Conservation (phyloP, 2,797 vertebrate species). For the Alosa sapidissima region DNA sequence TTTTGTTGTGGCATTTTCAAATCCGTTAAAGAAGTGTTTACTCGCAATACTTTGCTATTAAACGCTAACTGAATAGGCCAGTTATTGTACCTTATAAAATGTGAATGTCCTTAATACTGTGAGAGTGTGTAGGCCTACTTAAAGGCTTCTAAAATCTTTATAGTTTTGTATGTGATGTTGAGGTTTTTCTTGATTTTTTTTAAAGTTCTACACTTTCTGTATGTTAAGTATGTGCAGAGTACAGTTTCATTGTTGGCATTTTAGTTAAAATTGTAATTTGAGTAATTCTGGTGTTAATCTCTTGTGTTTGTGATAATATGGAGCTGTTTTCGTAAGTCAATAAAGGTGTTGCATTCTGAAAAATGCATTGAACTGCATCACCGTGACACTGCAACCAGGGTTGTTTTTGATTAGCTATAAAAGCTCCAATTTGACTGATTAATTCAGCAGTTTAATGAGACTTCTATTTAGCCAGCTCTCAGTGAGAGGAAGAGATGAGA, state of each 20-base stretch:
- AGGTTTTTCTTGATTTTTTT: not conserved
- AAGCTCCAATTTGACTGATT: not conserved
- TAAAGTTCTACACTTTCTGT: not conserved
- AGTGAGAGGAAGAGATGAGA: no score
- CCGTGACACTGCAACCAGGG: no score
- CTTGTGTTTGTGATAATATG: not conserved
- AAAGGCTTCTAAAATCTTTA: not conserved
- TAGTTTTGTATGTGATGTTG: not conserved
- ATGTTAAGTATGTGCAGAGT: not conserved
- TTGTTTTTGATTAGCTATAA: no score
- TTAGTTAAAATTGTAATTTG: not conserved
- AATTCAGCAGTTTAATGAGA: not conserved
- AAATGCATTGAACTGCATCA: not conserved
- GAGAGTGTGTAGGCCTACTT: not conserved
- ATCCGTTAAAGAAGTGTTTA: not conserved
- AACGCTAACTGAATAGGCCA: not conserved
- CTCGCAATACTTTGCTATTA: not conserved
- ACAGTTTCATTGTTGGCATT: not conserved
- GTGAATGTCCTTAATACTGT: not conserved
- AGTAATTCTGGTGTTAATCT: not conserved
- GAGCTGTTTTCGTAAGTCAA: not conserved
- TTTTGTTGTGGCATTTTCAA: not conserved
- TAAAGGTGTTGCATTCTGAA: not conserved
- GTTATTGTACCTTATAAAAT: not conserved
- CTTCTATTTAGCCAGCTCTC: not conserved